Evolutionary conservation across 2,888 invertebrate genomes (phyloP), one percentile per base, ranked within the genome.

Genomic region (Ischnus inquisitorius): DNA sequence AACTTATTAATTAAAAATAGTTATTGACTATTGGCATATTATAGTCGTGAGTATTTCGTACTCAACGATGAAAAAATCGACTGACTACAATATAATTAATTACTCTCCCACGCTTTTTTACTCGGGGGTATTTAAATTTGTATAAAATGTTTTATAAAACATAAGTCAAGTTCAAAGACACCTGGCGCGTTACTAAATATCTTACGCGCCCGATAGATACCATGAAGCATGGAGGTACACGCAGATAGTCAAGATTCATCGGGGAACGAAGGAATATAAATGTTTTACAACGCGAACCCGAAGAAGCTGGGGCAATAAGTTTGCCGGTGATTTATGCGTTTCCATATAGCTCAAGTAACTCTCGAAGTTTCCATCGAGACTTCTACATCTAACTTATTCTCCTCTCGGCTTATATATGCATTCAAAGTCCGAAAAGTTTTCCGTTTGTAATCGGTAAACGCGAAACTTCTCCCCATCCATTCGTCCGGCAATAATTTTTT

Each of bases 201-300:
- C 34, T 34, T n/a, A n/a, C n/a, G 34, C 34, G 34, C 1, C 8
- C 34, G 6, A 34, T 34, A 6, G 8, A 34, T 34, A 8, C 1
- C n/a, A 62, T 14, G 62, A 75, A 25, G 57, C 57, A 12, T 10
- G 22, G 57, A 19, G 10, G 1, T 34, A 4, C 2, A 54, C 16
- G 8, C 54, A 64, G 19, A 62, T 48, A 43, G 51, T 19, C 34
- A 64, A 69, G 54, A 62, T 69, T 60, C 62, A 78, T 82, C 78
- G 77, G 77, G 71, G 57, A 34, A 43, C 46, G 25, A 57, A 14
- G 25, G 78, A 14, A 75, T 41, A 78, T 79, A 68, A 82, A 82
- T 78, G 72, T 79, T 82, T 75, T 68, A 82, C 78, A 79, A 62
- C 46, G 67, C 6, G 79, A 82, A 64, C 74, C 68, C 67, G 74